Conservation (phyloP, 2,113 vertebrate genomes). For the Paradisaea rubra region DNA sequence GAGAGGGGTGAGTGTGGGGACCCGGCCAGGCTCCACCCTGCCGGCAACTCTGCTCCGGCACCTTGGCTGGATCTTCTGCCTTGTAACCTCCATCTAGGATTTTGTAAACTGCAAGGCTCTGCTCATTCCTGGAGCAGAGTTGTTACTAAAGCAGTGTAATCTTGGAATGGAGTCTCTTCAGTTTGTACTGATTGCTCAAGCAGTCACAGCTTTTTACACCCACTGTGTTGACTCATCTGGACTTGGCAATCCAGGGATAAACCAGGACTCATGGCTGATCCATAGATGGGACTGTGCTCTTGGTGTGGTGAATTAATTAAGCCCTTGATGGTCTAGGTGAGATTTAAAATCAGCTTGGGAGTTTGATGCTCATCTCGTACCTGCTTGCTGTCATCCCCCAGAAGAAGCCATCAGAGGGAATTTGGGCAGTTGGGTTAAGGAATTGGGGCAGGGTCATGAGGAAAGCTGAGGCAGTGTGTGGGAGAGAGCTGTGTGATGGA, state of each 20-base stretch:
- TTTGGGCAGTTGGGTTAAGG: background rate
- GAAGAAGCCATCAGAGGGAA: background rate
- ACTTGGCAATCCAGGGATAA: background rate
- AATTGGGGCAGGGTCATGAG: background rate
- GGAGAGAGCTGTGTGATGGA: background rate
- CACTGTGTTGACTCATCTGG: background rate
- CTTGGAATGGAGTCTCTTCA: background rate
- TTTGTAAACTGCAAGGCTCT: background rate
- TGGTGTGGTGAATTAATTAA: background rate
- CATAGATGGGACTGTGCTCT: fast-evolving
- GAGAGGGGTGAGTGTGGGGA: background rate
- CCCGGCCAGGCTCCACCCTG: background rate
- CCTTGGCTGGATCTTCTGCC: background rate
- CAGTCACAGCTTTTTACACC: background rate
- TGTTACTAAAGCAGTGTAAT: background rate
- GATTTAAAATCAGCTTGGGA: background rate
- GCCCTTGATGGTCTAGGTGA: background rate
- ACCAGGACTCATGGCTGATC: background rate
- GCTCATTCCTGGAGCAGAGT: background rate
- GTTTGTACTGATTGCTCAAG: background rate
- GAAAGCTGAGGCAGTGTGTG: background rate
- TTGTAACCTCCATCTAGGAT: background rate
- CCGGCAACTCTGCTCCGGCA: fast-evolving
- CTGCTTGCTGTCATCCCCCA: background rate
- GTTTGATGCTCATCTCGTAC: too few species aligned